Percentiles rank a stretch among this genome's conserved stretches.
phyloP scores from a whole-genome alignment of 2,888 invertebrate species.

The Rhynchonema sp. region DNA sequence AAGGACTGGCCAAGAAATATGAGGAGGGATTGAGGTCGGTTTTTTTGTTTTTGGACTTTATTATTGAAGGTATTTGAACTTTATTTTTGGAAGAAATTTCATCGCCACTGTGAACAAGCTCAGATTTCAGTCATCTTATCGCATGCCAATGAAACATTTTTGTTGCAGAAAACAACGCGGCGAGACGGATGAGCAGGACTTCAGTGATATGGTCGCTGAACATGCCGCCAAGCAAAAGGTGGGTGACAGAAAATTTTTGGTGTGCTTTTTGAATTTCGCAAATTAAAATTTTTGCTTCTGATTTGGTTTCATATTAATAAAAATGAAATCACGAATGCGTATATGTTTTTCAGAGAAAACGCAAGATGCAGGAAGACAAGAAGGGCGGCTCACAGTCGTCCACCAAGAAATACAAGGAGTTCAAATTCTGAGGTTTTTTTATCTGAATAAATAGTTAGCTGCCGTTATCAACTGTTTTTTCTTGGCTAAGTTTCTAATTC shows the following conservation, averaged over 20 bases:
- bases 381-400: constrained; percentile 11
- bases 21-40: neutral
- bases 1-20: constrained; percentile 66
- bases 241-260: neutral
- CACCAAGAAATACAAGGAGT: constrained; percentile 25
- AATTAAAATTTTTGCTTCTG: neutral
- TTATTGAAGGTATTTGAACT: too few species aligned
- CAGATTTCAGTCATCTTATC: too few species aligned
- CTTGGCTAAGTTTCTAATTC: too few species aligned
- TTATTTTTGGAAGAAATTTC: too few species aligned
- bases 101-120: too few species aligned
- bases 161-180: constrained; percentile 48
- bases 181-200: constrained; percentile 51
- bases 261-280: too few species aligned
- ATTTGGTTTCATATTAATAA: neutral
- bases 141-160: too few species aligned
- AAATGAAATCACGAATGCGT: neutral
- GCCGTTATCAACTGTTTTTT: neutral
- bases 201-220: constrained; percentile 94
- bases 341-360: constrained; percentile 20
- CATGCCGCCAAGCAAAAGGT: constrained; percentile 91
- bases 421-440: constrained; percentile 18
- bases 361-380: constrained; percentile 23
- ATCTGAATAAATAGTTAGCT: neutral
- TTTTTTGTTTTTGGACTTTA: too few species aligned